Percentiles rank a stretch among this genome's conserved stretches.
phyloP scores from a whole-genome alignment of 2,888 invertebrate genomes.

The Ennomos quercinarius region DNA sequence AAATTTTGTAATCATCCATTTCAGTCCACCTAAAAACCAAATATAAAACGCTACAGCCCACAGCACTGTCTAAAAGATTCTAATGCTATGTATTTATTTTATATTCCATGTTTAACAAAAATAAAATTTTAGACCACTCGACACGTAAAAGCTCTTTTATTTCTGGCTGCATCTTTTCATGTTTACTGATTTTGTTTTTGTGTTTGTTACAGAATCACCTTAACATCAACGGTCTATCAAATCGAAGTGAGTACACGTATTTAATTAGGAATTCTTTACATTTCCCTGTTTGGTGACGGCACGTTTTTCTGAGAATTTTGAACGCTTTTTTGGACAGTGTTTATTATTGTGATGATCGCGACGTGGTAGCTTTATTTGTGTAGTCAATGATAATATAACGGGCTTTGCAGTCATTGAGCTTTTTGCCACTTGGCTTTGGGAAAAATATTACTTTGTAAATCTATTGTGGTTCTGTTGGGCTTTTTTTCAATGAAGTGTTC shows the following conservation, averaged over 20 bases:
- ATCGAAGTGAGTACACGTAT: conserved; percentile 36
- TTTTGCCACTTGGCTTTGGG: conserved; percentile 23
- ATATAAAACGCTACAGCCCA: too few relatives aligned
- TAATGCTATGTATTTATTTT: too few relatives aligned
- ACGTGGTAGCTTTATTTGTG: conserved; percentile 27
- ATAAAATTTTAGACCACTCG: too few relatives aligned
- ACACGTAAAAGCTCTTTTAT: too few relatives aligned
- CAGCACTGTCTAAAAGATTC: too few relatives aligned
- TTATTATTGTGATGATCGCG: conserved; percentile 26
- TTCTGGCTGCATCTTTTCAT: too few relatives aligned
- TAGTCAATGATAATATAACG: conserved; percentile 34
- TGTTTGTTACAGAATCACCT: conserved; percentile 25
- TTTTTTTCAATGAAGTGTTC: conserved; percentile 1
- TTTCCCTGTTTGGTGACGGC: conserved; percentile 36
- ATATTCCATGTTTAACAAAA: too few relatives aligned
- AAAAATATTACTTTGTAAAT: conserved; percentile 15
- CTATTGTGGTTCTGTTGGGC: conserved; percentile 9
- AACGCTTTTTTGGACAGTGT: conserved; percentile 25
- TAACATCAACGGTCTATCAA: conserved; percentile 15
- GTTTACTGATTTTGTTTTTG: conserved; percentile 7
- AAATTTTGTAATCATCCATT: too few relatives aligned
- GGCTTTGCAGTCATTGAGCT: conserved; percentile 22
- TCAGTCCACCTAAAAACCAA: too few relatives aligned
- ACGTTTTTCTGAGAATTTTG: conserved; percentile 32
- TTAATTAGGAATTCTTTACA: conserved; percentile 24